Evolutionary conservation across 2,888 invertebrate genomes (phyloP).

Genomic region (Odontothrips loti): DNA sequence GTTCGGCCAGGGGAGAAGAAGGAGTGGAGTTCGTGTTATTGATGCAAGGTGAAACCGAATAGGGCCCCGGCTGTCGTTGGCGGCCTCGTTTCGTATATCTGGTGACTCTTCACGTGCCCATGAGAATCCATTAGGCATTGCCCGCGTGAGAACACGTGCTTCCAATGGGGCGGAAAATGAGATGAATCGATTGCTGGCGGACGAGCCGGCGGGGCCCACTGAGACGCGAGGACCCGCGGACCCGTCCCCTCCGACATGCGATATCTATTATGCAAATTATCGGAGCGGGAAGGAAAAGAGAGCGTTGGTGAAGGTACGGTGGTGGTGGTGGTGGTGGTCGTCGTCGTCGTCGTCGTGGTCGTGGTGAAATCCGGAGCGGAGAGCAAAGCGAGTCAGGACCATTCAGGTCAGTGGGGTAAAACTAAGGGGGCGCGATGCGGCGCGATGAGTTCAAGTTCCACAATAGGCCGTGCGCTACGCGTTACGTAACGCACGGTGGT

Average conservation of each 20-base stretch:
- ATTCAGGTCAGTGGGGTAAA: no score
- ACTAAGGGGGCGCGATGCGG: no score
- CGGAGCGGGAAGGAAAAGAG: no score
- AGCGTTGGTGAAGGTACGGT: no score
- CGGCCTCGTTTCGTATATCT: background rate
- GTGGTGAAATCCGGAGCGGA: no score
- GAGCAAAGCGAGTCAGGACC: no score
- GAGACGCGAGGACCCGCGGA: background rate
- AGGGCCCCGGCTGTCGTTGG: background rate
- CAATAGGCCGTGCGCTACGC: no score
- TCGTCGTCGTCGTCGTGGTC: no score
- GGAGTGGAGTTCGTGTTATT: background rate
- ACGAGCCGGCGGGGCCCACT: no score
- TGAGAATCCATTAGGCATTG: background rate
- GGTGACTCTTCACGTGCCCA: background rate
- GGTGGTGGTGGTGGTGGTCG: no score
- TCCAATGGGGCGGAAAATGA: background rate
- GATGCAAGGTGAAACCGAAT: constrained; percentile 26
- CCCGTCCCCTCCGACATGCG: no score
- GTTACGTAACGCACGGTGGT: background rate
- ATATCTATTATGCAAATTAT: background rate
- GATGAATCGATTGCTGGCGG: background rate
- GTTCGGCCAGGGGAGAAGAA: background rate
- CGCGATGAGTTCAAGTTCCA: no score
- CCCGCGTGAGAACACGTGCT: constrained; percentile 15